These are phyloP conservation scores for Papilio demoleus DNA, from an alignment of 2,888 invertebrate genomes.

Conservation along the genomic window DNA sequence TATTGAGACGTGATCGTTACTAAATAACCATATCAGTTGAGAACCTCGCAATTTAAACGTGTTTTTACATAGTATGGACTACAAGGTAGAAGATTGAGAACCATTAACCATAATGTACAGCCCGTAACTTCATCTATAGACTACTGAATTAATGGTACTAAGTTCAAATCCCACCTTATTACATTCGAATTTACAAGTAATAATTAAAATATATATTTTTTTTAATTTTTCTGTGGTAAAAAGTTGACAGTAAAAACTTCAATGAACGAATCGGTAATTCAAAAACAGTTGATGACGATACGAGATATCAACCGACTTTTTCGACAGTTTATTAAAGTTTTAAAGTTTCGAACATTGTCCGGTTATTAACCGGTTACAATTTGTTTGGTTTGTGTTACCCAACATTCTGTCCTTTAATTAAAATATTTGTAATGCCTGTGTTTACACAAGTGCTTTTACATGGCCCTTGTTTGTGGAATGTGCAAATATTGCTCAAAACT, in stretches of 20 bases:
- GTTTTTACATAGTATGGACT: constrained; percentile 2
- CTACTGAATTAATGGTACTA: neutral
- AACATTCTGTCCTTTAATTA: constrained; percentile 41
- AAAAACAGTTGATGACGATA: no score
- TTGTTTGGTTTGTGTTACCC: constrained; percentile 38
- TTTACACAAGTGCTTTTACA: constrained; percentile 41
- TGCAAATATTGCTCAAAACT: constrained; percentile 41
- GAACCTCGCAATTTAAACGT: neutral
- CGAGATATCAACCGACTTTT: neutral
- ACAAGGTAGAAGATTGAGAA: neutral
- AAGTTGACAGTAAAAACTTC: no score
- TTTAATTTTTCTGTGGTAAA: no score
- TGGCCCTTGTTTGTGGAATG: constrained; percentile 40
- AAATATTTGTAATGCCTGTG: constrained; percentile 41
- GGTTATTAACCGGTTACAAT: constrained; percentile 26
- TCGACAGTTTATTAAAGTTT: neutral
- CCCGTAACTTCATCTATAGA: no score
- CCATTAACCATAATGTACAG: no score
- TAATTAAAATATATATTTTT: no score
- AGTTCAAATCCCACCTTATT: neutral
- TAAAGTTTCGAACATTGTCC: constrained; percentile 1
- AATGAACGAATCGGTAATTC: no score
- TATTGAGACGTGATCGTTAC: neutral
- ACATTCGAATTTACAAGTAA: no score
- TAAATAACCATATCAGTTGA: neutral